A percentile compares a stretch with the other conserved stretches of the same genome.
Evolutionary conservation across 2,888 invertebrate species (phyloP).

Genomic region (Diarsia mendica): DNA sequence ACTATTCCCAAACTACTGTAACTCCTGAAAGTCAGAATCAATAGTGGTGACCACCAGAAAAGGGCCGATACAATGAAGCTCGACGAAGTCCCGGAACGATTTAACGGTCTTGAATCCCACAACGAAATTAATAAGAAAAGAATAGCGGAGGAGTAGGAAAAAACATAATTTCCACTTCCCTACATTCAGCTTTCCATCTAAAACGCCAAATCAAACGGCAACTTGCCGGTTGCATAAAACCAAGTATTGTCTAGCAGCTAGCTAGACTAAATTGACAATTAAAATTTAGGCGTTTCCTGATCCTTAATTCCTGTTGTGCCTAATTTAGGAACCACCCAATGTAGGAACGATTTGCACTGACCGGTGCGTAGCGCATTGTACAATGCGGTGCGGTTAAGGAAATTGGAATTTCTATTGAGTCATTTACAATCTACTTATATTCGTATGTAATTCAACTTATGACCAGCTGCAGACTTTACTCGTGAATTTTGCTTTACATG

Average conservation of each 20-base stretch:
- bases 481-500: background rate
- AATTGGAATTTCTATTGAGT: background rate
- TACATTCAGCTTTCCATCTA: no score
- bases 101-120: no score
- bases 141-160: no score
- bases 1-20: no score
- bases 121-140: no score
- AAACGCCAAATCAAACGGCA: no score
- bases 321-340: conserved; percentile 8
- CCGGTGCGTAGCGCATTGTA: background rate
- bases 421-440: background rate
- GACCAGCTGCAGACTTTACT: no score
- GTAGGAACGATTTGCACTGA: conserved; percentile 1
- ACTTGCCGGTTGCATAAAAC: background rate
- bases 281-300: conserved; percentile 13
- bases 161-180: no score
- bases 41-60: no score
- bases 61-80: no score
- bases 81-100: no score
- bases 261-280: conserved; percentile 18
- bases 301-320: conserved; percentile 8
- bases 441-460: background rate
- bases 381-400: background rate
- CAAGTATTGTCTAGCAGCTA: conserved; percentile 4
- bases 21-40: no score